Percentiles rank a stretch among this genome's conserved stretches.
Evolutionary conservation across 1,140 invertebrate species (phyloP).

Genomic region (Zaprionus davidi): DNA sequence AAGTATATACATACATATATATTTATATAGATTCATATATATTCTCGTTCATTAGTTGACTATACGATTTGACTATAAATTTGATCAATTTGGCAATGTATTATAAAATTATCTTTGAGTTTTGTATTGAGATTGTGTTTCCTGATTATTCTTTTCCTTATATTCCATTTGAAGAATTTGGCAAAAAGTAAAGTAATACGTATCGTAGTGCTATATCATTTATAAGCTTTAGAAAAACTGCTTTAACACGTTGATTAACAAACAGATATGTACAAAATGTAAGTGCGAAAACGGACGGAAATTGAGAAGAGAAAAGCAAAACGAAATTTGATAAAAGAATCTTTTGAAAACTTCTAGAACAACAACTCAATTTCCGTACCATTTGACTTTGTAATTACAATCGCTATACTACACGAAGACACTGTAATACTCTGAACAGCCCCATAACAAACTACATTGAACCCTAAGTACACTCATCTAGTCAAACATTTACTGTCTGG

Average conservation of each 20-base stretch:
- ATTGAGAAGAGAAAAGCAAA: constrained; percentile 38
- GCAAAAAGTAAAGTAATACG: constrained; percentile 32
- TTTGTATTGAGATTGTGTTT: constrained; percentile 34
- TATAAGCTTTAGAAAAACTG: constrained; percentile 24
- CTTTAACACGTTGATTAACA: constrained; percentile 22
- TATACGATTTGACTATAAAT: constrained; percentile 24
- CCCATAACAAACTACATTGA: constrained; percentile 9
- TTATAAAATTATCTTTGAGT: constrained; percentile 28
- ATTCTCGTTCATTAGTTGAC: constrained; percentile 48
- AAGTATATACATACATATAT: constrained; percentile 38
- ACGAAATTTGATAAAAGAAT: not conserved
- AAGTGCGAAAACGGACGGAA: constrained; percentile 34
- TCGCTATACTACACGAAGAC: constrained; percentile 8
- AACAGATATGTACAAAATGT: not conserved
- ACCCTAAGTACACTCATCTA: not conserved
- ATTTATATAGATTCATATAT: constrained; percentile 34
- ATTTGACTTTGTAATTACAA: constrained; percentile 5
- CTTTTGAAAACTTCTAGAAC: not conserved
- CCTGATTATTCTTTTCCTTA: not conserved
- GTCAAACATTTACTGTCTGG: constrained; percentile 52
- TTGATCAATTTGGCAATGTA: constrained; percentile 35
- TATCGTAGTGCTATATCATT: constrained; percentile 30
- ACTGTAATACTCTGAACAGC: constrained; percentile 5
- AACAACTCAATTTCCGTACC: not conserved
- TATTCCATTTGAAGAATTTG: constrained; percentile 30